Base-by-base conservation (phyloP, 2,113 vertebrate species). In the Varanus komodoensis region DNA sequence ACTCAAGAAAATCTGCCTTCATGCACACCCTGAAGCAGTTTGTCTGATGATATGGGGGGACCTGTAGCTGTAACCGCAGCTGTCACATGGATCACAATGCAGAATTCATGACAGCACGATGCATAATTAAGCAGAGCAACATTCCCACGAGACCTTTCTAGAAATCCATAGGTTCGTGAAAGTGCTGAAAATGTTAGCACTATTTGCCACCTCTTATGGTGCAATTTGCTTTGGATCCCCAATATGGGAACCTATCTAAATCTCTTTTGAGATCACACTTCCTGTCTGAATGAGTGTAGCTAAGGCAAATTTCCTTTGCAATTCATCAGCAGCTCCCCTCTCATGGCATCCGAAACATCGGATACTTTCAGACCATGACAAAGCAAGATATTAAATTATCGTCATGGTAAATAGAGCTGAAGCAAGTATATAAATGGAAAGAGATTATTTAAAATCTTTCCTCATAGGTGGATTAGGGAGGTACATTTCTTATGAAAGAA, bases 371-470 rank as follows among this genome's bases (percentile, higher is more conserved):
- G 57, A 25, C 1, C 29, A 4, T 5, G 17, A 7, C 32, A 93
- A 15, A 52, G 27, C 6, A 83, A 78, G 82, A 69, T 68, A 25
- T 0, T 1, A 2, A 79, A 52, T 75, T 1, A 0, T 74, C 85
- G 84, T 71, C 25, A n/a, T 71, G 54, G 25, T 69, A 92, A 89
- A 61, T 73, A 67, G 34, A 68, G 7, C 78, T 88, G 68, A 80
- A 80, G 29, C 11, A 88, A 68, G 61, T 88, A 79, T 81, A 80
- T 80, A 79, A 87, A 64, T 52, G n/a, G 86, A 80, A 80, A 80
- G 27, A 15, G 74, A 80, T 68, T 80, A 87, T 80, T 88, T 80
- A 88, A 80, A 67, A 81, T 54, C 77, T 11, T 25, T 87, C 77
- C 77, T 69, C 64, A 80, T 34, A 64, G 87, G 75, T 15, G 44